Conservation (phyloP, 2,113 vertebrate genomes). For the Okapia johnstoni region DNA sequence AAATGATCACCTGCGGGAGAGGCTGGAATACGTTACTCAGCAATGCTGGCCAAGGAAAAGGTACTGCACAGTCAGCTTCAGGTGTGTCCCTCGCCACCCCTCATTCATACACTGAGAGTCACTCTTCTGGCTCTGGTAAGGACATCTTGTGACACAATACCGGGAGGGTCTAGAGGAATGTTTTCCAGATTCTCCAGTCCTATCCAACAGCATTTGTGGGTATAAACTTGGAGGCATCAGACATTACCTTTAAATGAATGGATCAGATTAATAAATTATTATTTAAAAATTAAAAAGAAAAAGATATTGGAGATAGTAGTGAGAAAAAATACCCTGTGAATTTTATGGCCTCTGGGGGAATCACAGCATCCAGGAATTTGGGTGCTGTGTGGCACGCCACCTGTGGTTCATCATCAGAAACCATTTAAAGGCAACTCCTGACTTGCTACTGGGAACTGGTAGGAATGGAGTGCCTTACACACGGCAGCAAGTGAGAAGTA, state of each 20-base stretch:
- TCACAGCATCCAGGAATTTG: background rate
- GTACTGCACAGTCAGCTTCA: background rate
- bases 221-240: background rate
- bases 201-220: background rate
- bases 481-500: background rate
- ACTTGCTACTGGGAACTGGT: background rate
- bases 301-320: background rate
- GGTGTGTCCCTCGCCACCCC: background rate
- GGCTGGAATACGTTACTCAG: too few relatives aligned
- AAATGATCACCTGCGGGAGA: background rate
- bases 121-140: background rate
- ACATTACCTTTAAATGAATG: background rate
- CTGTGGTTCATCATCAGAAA: background rate
- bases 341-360: background rate
- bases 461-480: background rate
- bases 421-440: background rate
- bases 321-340: background rate
- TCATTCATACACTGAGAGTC: background rate
- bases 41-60: background rate
- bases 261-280: constrained; percentile 9
- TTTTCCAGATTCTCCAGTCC: background rate
- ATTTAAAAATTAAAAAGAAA: background rate
- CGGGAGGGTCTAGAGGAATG: background rate
- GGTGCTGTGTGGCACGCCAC: background rate
- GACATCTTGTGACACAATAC: background rate